Conservation (phyloP, 1,140 invertebrate genomes). For the Pseudomyrmex flavicornis region DNA sequence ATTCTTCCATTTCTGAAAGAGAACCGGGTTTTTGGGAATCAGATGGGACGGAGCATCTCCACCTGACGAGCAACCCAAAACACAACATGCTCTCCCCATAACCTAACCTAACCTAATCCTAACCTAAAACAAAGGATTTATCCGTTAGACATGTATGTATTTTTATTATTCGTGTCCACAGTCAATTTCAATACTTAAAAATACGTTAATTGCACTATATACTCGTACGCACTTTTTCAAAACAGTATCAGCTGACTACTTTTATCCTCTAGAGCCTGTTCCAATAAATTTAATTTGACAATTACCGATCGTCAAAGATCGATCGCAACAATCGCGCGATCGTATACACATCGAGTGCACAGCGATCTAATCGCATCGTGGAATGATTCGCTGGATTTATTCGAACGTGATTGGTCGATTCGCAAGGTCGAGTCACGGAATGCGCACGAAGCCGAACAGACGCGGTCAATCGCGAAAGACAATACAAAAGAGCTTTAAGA, state of each 20-base stretch:
- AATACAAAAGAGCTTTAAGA: no score
- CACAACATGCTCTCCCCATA: conserved; percentile 42
- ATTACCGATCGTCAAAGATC: no score
- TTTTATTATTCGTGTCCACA: neutral
- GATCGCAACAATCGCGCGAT: no score
- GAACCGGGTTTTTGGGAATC: conserved; percentile 43
- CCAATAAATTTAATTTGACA: no score
- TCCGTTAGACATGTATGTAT: neutral
- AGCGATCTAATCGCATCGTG: no score
- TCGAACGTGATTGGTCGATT: no score
- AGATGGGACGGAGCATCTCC: conserved; percentile 37
- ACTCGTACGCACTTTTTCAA: neutral
- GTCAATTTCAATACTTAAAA: neutral
- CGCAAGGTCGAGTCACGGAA: no score
- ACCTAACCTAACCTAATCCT: neutral
- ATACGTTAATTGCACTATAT: neutral
- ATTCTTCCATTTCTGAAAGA: conserved; percentile 44
- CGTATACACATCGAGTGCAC: no score
- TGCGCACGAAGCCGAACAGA: no score
- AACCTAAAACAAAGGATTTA: neutral
- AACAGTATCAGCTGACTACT: neutral
- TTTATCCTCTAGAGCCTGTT: no score
- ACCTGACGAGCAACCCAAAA: conserved; percentile 16
- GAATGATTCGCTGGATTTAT: no score
- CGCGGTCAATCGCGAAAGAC: no score